Evolutionary conservation across 1,140 invertebrate genomes (phyloP).

Genomic region (Cydia splendana): DNA sequence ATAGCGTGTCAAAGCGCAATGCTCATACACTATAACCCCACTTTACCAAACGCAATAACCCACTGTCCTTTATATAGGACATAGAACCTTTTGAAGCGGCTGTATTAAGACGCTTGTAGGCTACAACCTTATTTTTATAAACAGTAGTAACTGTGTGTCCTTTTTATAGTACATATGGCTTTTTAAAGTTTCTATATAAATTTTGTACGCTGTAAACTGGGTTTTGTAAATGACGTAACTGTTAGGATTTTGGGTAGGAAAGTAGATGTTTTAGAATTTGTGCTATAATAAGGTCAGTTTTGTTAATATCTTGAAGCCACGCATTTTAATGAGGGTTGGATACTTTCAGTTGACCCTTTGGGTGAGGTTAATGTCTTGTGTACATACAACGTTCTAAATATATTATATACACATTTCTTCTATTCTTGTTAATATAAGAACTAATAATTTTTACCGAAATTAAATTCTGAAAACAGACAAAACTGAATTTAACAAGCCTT

Average conservation of each 20-base stretch:
- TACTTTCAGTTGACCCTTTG: not conserved
- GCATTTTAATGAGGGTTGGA: not conserved
- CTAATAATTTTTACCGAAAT: too few relatives aligned
- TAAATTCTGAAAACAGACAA: too few relatives aligned
- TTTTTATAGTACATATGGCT: not conserved
- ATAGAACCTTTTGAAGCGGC: not conserved
- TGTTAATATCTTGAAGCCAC: conserved; percentile 6
- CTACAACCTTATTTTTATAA: not conserved
- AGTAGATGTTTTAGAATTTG: not conserved
- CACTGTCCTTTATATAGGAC: not conserved
- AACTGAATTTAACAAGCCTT: too few relatives aligned
- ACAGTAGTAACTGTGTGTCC: not conserved
- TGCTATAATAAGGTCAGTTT: not conserved
- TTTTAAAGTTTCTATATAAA: not conserved
- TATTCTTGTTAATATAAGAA: not conserved
- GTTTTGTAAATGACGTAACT: not conserved
- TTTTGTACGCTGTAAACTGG: too few relatives aligned
- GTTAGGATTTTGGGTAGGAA: not conserved
- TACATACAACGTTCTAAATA: not conserved
- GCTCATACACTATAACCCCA: not conserved
- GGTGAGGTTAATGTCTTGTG: not conserved
- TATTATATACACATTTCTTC: not conserved
- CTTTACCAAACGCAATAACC: not conserved
- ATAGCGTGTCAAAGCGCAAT: not conserved
- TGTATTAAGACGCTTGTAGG: not conserved